These are phyloP conservation scores for Siniperca undulata DNA, from an alignment of 2,797 vertebrate species.

Conservation along the genomic window DNA sequence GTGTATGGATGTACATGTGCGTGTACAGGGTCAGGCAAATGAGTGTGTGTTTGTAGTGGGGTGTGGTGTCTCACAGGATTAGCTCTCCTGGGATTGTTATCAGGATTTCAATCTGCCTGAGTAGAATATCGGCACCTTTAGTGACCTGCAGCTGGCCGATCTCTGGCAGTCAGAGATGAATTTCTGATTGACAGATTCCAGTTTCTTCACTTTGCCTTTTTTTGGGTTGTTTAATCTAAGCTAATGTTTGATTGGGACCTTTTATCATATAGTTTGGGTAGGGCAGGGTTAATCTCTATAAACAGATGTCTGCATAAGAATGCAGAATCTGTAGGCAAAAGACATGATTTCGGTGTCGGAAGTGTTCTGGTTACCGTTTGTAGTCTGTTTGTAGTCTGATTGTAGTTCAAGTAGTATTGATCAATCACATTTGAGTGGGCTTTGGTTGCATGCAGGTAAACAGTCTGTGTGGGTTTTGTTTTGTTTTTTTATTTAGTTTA, in stretches of 20 bases:
- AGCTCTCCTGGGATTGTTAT: conserved; percentile 64
- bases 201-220: background rate
- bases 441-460: too few species aligned
- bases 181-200: conserved; percentile 10
- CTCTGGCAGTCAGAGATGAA: conserved; percentile 10
- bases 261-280: background rate
- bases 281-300: too few species aligned
- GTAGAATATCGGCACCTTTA: conserved; percentile 46
- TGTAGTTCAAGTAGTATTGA: too few species aligned
- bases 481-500: too few species aligned
- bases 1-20: background rate
- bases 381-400: too few species aligned
- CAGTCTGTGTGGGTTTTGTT: too few species aligned
- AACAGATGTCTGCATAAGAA: too few species aligned
- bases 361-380: too few species aligned
- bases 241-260: background rate
- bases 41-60: conserved; percentile 14
- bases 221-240: background rate
- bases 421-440: too few species aligned
- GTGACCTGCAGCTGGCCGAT: conserved; percentile 27
- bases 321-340: too few species aligned
- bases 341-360: too few species aligned
- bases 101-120: conserved; percentile 64
- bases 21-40: background rate
- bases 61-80: conserved; percentile 65